A percentile compares a stretch with the other conserved stretches of the same genome.
Conservation (phyloP, 2,888 invertebrate species). For the Epinotia ramella region DNA sequence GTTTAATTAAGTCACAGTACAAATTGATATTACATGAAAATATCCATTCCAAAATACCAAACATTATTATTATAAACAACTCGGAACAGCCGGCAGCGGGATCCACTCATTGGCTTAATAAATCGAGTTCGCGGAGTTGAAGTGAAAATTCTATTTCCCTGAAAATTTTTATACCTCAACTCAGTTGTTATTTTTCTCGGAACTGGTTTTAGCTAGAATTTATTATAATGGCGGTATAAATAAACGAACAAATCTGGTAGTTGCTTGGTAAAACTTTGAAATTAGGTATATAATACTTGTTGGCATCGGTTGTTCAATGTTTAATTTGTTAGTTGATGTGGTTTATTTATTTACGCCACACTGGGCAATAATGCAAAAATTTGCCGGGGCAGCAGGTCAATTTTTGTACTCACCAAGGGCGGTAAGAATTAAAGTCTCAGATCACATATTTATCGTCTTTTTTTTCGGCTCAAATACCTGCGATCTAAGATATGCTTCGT, state of each 20-base stretch:
- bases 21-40: background rate
- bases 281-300: background rate
- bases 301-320: background rate
- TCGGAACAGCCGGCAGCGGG: slow-evolving; percentile 14
- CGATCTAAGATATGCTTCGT: no score
- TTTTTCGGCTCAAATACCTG: no score
- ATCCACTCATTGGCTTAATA: slow-evolving; percentile 43
- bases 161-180: slow-evolving; percentile 40
- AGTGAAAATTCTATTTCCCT: slow-evolving; percentile 38
- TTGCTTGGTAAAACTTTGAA: slow-evolving; percentile 9
- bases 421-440: no score
- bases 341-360: no score
- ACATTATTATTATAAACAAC: slow-evolving; percentile 14
- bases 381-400: no score
- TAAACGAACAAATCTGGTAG: slow-evolving; percentile 5
- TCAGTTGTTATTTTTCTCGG: slow-evolving; percentile 34
- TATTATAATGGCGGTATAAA: slow-evolving; percentile 7
- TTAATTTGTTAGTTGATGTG: background rate
- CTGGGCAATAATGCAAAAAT: no score
- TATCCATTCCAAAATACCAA: background rate
- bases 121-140: slow-evolving; percentile 41
- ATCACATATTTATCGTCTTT: no score
- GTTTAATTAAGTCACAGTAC: background rate
- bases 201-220: slow-evolving; percentile 25
- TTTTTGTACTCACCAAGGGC: no score